phyloP scores from a whole-genome alignment of 2,888 invertebrate species.

The Pyrrhosoma nymphula region DNA sequence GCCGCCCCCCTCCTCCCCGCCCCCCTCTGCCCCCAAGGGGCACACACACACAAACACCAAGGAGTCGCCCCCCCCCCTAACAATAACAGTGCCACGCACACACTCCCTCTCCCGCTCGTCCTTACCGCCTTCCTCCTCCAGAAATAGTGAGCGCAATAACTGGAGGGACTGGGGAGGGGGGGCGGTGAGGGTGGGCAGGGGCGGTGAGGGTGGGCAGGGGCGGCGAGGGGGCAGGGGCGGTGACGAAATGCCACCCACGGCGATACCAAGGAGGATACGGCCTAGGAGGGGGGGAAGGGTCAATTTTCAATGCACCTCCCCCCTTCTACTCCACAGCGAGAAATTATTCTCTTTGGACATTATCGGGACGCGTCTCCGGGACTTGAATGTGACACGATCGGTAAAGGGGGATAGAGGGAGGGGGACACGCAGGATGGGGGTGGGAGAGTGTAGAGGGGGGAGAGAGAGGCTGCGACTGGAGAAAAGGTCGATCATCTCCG shows the following conservation, averaged over 20 bases:
- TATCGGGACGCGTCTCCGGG: neutral
- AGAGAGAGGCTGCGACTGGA: neutral
- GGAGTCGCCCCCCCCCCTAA: neutral
- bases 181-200: too few relatives aligned
- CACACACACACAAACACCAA: neutral
- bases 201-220: too few relatives aligned
- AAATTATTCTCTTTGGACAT: neutral
- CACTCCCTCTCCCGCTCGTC: neutral
- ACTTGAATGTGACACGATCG: neutral
- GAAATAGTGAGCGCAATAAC: conserved; percentile 63
- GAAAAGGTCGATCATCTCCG: too few relatives aligned
- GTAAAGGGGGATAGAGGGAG: neutral
- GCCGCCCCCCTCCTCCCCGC: neutral
- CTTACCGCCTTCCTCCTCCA: conserved; percentile 41
- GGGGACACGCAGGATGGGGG: too few relatives aligned
- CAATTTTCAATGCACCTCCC: neutral
- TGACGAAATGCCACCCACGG: conserved; percentile 67
- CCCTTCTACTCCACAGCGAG: neutral
- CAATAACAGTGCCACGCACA: conserved; percentile 28
- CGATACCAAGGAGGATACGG: neutral
- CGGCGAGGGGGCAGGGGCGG: neutral
- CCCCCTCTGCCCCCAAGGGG: neutral
- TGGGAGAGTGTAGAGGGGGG: neutral
- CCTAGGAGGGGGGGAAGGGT: neutral
- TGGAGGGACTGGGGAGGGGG: neutral